phyloP scores from a whole-genome alignment of 37 sponge, comb jelly and placozoan species.

The Tethya wilhelma region DNA sequence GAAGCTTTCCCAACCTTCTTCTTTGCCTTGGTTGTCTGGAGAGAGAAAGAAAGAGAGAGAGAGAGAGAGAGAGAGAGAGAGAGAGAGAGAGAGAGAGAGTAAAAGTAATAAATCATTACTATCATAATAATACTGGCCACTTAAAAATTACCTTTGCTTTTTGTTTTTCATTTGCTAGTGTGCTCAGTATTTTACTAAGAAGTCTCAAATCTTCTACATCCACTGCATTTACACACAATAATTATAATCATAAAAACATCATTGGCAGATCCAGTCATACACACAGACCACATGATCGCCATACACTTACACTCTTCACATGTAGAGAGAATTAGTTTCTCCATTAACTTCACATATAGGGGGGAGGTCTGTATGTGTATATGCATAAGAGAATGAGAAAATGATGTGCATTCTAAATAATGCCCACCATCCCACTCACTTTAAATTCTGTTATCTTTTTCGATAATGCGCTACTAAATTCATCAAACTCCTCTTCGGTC shows the following conservation, averaged over 20 bases:
- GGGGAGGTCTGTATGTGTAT: slow-evolving; percentile 16
- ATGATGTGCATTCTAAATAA: background rate
- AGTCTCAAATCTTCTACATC: slow-evolving; percentile 38
- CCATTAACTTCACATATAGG: slow-evolving; percentile 9
- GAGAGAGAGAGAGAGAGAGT: background rate
- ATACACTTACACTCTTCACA: slow-evolving; percentile 10
- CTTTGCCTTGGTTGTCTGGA: background rate
- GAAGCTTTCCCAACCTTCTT: slow-evolving; percentile 8
- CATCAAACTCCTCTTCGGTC: slow-evolving; percentile 3
- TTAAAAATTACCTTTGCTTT: slow-evolving; percentile 23
- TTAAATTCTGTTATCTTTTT: background rate
- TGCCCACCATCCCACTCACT: background rate
- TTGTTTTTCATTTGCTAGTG: slow-evolving; percentile 56
- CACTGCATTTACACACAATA: no score
- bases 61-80: background rate
- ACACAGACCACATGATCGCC: no score
- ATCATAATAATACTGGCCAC: background rate
- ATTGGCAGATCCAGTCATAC: no score
- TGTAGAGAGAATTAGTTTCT: slow-evolving; percentile 10
- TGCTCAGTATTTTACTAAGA: slow-evolving; percentile 30
- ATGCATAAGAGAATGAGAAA: background rate
- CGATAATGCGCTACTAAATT: slow-evolving; percentile 7
- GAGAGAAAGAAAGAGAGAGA: background rate
- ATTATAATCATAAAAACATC: no score
- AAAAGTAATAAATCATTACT: background rate